Conservation (phyloP, 2,888 invertebrate genomes). For the Coelinius sp. region DNA sequence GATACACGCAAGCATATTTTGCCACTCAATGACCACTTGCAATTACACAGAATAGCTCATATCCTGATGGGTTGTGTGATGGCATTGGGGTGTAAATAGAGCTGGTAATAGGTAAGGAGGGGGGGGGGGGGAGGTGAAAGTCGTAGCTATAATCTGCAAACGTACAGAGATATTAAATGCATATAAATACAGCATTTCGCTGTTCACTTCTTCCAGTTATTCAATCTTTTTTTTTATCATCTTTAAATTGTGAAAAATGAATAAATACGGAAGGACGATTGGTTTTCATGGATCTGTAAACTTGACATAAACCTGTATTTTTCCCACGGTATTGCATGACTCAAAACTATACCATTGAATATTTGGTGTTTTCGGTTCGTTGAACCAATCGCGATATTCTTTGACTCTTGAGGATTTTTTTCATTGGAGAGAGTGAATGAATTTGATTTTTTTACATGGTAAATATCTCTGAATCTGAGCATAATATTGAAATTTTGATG, state of each 20-base stretch:
- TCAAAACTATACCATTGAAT: conserved; percentile 31
- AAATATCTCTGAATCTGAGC: too few relatives aligned
- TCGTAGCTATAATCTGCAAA: conserved; percentile 14
- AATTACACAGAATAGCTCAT: conserved; percentile 52
- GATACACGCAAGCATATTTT: conserved; percentile 12
- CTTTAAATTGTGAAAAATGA: conserved; percentile 23
- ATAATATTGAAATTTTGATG: too few relatives aligned
- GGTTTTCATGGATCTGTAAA: conserved; percentile 31
- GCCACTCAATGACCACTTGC: conserved; percentile 32
- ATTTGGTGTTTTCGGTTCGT: conserved; percentile 37
- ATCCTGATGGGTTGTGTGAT: conserved; percentile 46
- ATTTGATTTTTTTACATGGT: not conserved
- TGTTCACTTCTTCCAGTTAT: not conserved
- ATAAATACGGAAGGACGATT: conserved; percentile 27
- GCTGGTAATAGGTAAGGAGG: too few relatives aligned
- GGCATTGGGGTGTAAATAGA: conserved; percentile 13
- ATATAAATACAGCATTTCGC: not conserved
- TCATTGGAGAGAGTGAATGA: not conserved
- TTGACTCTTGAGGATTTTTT: not conserved
- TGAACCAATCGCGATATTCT: conserved; percentile 24
- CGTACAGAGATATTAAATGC: not conserved
- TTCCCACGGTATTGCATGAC: conserved; percentile 38
- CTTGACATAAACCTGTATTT: conserved; percentile 30
- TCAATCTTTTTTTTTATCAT: not conserved
- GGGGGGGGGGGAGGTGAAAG: too few relatives aligned